phyloP scores from a whole-genome alignment of 2,113 vertebrate species.

The Microcebus murinus region DNA sequence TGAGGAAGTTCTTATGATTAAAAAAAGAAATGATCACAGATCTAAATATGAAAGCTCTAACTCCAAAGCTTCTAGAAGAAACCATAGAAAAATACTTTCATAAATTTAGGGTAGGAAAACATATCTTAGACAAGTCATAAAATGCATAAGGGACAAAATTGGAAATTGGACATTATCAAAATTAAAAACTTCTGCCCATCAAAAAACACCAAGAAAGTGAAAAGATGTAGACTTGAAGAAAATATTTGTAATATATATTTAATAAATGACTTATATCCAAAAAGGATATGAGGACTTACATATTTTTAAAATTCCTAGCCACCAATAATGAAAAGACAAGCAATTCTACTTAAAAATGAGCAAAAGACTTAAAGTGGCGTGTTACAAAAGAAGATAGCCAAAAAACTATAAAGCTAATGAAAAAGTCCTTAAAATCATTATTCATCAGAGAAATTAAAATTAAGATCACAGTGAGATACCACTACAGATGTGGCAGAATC shows the following conservation, averaged over 20 bases:
- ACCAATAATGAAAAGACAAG: background rate
- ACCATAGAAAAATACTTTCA: background rate
- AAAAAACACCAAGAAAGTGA: background rate
- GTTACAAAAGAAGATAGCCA: background rate
- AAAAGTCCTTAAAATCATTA: background rate
- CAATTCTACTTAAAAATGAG: background rate
- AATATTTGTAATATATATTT: background rate
- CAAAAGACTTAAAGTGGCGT: background rate
- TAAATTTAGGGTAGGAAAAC: background rate
- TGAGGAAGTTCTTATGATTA: background rate
- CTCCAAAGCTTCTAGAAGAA: background rate
- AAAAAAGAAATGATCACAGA: background rate
- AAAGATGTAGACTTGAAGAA: background rate
- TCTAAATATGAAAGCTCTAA: background rate
- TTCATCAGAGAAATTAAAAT: background rate
- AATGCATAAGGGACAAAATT: background rate
- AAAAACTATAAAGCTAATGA: background rate
- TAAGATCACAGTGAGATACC: background rate
- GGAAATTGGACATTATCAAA: background rate
- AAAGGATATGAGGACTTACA: background rate
- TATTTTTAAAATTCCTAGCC: background rate
- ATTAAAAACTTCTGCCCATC: background rate
- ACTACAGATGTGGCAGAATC: background rate
- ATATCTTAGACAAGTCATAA: background rate
- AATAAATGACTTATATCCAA: background rate